phyloP scores from a whole-genome alignment of 2,113 vertebrate genomes.

The Aptenodytes forsteri region DNA sequence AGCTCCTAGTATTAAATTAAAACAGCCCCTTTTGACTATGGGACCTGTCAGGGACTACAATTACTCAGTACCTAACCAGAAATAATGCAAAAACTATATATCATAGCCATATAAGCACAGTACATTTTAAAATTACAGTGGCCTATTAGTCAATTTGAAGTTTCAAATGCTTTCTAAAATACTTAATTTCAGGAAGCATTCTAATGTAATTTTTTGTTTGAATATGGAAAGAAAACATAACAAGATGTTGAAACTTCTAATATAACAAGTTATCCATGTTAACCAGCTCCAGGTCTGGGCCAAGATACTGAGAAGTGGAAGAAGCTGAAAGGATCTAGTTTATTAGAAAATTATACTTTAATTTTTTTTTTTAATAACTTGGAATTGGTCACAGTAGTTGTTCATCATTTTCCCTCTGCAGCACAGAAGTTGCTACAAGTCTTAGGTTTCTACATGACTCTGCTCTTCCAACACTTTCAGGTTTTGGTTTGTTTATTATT shows the following conservation, averaged over 20 bases:
- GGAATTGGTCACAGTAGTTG: not conserved
- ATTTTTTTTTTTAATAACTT: not conserved
- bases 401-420: not conserved
- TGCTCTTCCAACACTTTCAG: not conserved
- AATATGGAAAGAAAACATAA: not conserved
- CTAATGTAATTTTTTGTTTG: not conserved
- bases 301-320: not conserved
- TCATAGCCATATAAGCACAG: not conserved
- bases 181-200: not conserved
- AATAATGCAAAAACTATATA: not conserved
- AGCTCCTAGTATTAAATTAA: not conserved
- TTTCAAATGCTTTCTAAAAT: not conserved
- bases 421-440: not conserved
- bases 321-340: not conserved
- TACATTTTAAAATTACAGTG: not conserved
- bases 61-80: not conserved
- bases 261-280: not conserved
- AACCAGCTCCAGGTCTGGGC: not conserved
- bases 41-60: not conserved
- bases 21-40: not conserved
- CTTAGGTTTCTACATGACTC: not conserved
- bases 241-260: not conserved
- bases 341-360: not conserved
- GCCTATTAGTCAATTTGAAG: not conserved
- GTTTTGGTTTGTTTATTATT: not conserved